phyloP scores from a whole-genome alignment of 2,888 invertebrate genomes.

The Agrilus biguttatus region DNA sequence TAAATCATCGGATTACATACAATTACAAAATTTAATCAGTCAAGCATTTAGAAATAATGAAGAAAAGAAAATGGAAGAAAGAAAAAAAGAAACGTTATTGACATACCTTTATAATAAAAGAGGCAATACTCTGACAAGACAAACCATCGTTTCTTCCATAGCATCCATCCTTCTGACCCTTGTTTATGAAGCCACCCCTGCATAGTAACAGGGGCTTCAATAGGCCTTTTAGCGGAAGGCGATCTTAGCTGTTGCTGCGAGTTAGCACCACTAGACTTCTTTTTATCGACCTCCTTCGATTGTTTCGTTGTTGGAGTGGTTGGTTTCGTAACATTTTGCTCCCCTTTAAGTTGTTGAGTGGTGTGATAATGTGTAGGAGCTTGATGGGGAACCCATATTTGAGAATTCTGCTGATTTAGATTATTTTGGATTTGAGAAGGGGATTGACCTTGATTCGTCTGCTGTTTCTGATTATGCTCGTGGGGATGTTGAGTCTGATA shows the following conservation, averaged over 20 bases:
- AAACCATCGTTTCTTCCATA: constrained; percentile 92
- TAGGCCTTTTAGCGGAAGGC: constrained; percentile 70
- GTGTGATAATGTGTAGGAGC: constrained; percentile 21
- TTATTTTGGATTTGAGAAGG: constrained; percentile 15
- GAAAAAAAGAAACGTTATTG: not conserved
- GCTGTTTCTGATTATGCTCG: constrained; percentile 17
- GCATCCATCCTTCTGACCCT: constrained; percentile 83
- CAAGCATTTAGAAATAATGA: no score
- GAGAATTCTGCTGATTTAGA: constrained; percentile 19
- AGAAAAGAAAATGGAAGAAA: no score
- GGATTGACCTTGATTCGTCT: constrained; percentile 13
- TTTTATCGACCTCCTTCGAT: constrained; percentile 7
- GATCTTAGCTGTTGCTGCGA: constrained; percentile 56
- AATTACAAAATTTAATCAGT: not conserved
- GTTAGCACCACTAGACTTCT: constrained; percentile 24
- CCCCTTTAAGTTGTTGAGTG: constrained; percentile 8
- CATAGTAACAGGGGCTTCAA: constrained; percentile 72
- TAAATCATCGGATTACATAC: not conserved
- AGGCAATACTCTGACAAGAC: constrained; percentile 86
- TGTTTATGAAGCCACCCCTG: constrained; percentile 87
- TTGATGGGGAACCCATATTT: constrained; percentile 24
- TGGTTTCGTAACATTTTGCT: constrained; percentile 6
- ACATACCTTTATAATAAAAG: constrained; percentile 82
- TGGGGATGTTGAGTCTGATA: constrained; percentile 5
- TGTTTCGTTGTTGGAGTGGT: constrained; percentile 3